phyloP scores from a whole-genome alignment of 2,888 invertebrate genomes.

The Encarsia formosa region DNA sequence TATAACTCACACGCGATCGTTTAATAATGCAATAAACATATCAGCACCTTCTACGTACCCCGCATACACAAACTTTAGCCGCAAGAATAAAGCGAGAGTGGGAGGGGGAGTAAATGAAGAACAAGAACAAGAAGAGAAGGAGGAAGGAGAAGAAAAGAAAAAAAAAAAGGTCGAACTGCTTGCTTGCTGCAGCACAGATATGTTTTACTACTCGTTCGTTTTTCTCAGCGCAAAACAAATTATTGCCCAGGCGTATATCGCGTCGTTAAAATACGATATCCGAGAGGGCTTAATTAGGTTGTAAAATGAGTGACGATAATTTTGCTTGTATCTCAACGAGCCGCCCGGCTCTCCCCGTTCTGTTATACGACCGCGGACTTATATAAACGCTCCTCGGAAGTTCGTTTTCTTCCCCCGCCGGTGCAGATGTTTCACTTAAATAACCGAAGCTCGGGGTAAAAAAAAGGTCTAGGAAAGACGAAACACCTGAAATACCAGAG shows the following conservation, averaged over 20 bases:
- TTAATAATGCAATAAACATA: constrained; percentile 26
- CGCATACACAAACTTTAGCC: too few species aligned
- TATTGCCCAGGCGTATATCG: constrained; percentile 18
- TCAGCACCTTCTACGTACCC: constrained; percentile 15
- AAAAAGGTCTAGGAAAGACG: neutral
- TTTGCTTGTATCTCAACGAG: constrained; percentile 18
- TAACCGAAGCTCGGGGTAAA: neutral
- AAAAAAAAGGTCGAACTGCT: too few species aligned
- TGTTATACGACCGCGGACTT: too few species aligned
- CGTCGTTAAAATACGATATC: constrained; percentile 23
- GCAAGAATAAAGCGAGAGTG: too few species aligned
- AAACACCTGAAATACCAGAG: constrained; percentile 18
- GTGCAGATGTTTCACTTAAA: too few species aligned
- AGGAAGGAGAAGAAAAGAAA: too few species aligned
- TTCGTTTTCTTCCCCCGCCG: too few species aligned
- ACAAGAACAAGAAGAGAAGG: too few species aligned
- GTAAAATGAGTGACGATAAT: constrained; percentile 28
- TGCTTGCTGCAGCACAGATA: too few species aligned
- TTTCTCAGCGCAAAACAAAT: constrained; percentile 8
- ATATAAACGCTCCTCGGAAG: neutral
- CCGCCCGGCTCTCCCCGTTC: too few species aligned
- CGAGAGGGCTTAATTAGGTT: constrained; percentile 26
- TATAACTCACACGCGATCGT: constrained; percentile 6
- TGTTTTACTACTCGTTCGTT: neutral
- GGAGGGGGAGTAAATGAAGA: too few species aligned